These are phyloP conservation scores for Drosophila rhopaloa DNA, from an alignment of 1,140 invertebrate species.

Conservation along the genomic window DNA sequence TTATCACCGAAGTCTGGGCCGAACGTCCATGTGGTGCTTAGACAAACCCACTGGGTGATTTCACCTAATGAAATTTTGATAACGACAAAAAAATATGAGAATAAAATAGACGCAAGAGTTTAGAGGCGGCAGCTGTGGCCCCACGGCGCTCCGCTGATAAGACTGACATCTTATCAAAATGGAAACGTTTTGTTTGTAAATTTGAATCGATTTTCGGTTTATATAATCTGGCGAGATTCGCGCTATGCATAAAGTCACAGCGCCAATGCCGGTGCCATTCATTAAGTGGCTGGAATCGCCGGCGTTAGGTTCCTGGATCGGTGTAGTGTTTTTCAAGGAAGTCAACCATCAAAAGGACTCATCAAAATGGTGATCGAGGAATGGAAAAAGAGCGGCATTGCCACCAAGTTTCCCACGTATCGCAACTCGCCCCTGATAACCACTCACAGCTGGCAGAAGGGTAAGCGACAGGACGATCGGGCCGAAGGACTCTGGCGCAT, in stretches of 20 bases:
- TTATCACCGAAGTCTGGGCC: slow-evolving; percentile 10
- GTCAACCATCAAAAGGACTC: slow-evolving; percentile 11
- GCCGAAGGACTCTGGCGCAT: slow-evolving; percentile 90
- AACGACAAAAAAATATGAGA: slow-evolving; percentile 1
- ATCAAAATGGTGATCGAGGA: slow-evolving; percentile 71
- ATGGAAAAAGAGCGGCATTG: slow-evolving; percentile 76
- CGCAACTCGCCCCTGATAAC: slow-evolving; percentile 70
- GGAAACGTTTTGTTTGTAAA: slow-evolving; percentile 52
- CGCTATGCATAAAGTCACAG: slow-evolving; percentile 26
- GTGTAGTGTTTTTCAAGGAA: slow-evolving; percentile 1
- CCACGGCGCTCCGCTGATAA: slow-evolving; percentile 17
- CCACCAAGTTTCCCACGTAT: slow-evolving; percentile 78
- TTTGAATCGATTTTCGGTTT: slow-evolving; percentile 37
- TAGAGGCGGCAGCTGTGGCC: slow-evolving; percentile 20
- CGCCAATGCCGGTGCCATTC: slow-evolving; percentile 7
- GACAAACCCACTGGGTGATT: slow-evolving; percentile 11
- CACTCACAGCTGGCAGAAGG: slow-evolving; percentile 85
- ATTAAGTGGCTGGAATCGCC: slow-evolving; percentile 31
- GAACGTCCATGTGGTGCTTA: background rate
- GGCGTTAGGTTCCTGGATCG: slow-evolving; percentile 6
- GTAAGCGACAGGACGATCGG: slow-evolving; percentile 87
- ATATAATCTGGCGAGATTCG: slow-evolving; percentile 35
- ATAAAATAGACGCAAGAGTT: background rate
- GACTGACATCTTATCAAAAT: slow-evolving; percentile 54
- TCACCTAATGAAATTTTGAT: slow-evolving; percentile 15